Evolutionary conservation across 2,113 vertebrate genomes (phyloP), one percentile per base, ranked within the genome.

Genomic region (Stigmatopora nigra): DNA sequence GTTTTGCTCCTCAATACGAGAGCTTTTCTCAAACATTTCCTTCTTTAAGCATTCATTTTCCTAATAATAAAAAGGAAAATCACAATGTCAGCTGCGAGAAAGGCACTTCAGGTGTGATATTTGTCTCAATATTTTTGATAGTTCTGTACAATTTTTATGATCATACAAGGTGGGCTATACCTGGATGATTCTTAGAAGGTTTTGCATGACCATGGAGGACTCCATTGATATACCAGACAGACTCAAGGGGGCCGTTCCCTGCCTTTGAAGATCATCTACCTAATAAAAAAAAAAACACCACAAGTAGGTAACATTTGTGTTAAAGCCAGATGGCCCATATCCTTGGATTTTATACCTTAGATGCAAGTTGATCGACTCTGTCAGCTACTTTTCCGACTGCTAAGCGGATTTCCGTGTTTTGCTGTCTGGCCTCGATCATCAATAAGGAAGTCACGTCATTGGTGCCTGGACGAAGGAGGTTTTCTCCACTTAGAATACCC

Each of bases 21-120:
- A 87, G 82, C 93, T 98, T 86, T 97, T 98, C 72, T 99, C 97
- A 87, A 96, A 94, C 4, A 98, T 84, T 74, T 99, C 97, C 55
- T 97, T 97, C 84, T 98, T 99, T 68, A 99, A 86, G 61, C 93
- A 93, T 81, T 98, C 97, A 8, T 98, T 99, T 85, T 99, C 97
- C 97, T 99, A 71, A 20, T 70, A 75, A 10, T 2, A 41, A 41
- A 41, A 77, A 74, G 0, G 8, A 20, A 56, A 12, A n/a, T 35
- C 25, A 31, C 3, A 31, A 31, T 31, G 25, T 31, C 25, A 31
- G 25, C 25, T 3, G 1, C 25, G 25, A 31, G 25, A 31, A 31
- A 3, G 25, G 1, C 25, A 31, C 25, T 3, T 3, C 25, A 31
- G 25, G 25, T 31, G 25, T 41, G 38, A 41, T 41, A 41, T 41